Evolutionary conservation across 2,888 invertebrate genomes (phyloP), one percentile per base, ranked within the genome.

Genomic region (Apamea epomidion): DNA sequence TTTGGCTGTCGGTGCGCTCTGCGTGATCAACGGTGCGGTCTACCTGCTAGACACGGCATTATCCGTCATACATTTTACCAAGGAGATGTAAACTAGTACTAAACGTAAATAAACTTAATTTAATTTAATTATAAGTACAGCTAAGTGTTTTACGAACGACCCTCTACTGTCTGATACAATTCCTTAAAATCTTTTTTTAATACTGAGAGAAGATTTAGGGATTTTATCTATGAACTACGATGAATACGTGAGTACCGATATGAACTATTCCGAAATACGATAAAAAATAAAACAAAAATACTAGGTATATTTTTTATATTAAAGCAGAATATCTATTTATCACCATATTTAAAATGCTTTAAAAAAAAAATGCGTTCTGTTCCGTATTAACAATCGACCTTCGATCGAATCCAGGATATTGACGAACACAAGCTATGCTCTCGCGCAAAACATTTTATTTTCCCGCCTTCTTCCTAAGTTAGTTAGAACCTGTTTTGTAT

Each of bases 1-100:
- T 81, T 95, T 99, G 74, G 98, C 98, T 1, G 96, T 99, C 88
- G 99, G 99, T 21, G 97, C 98, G 5, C 96, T 99, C 32, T 98
- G 98, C 93, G 98, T 99, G 74, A 97, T 99, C 88, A 98, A 98
- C 90, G 98, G 98, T 21, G 98, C 98, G 0, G 97, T 98, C 0
- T 99, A 98, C 93, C 95, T 99, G 16, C 94, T 98, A n/a, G 99
- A 99, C 90, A 98, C 98, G 0, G 98, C 98, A 0, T 94, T 99
- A 60, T 97, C 98, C 51, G 98, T 98, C 91, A 97, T 98, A 91
- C 98, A 98, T 91, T 98, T 97, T 92, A 97, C 98, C 54, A 98
- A 98, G 93, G 98, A 98, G 70, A 97, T 97, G 96, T 97, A 97
- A 95, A 88, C 77, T 87, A 90, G 83, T 73, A 80, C 71, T 86